These are phyloP conservation scores for Pegoplata infirma DNA, from an alignment of 2,888 invertebrate species.

Conservation along the genomic window DNA sequence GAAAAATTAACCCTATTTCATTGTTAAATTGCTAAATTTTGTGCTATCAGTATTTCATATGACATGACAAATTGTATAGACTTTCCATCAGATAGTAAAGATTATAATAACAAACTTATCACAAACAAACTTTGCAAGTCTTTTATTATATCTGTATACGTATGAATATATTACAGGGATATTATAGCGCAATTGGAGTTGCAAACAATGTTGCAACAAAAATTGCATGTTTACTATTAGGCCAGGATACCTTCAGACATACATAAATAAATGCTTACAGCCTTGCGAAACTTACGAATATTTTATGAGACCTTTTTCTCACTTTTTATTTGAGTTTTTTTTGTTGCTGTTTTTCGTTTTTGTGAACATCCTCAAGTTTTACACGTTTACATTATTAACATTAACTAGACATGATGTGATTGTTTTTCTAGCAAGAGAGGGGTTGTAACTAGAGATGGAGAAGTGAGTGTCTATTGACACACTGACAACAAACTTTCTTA, in stretches of 20 bases:
- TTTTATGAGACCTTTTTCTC: conserved; percentile 53
- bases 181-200: conserved; percentile 35
- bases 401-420: conserved; percentile 52
- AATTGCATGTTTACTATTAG: conserved; percentile 53
- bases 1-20: too few relatives aligned
- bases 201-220: conserved; percentile 57
- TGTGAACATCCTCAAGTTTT: conserved; percentile 48
- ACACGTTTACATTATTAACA: conserved; percentile 57
- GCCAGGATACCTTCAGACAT: conserved; percentile 4
- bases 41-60: neutral
- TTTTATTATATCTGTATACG: conserved; percentile 2
- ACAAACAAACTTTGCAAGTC: conserved; percentile 6
- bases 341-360: neutral
- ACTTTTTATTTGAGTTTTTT: too few relatives aligned
- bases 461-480: too few relatives aligned
- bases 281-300: conserved; percentile 25
- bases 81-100: neutral
- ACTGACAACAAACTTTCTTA: too few relatives aligned
- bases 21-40: too few relatives aligned
- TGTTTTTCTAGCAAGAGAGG: conserved; percentile 6
- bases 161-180: neutral
- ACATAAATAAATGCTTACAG: too few relatives aligned
- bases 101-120: neutral
- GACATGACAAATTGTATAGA: neutral
- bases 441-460: neutral